Base-by-base conservation (phyloP, 2,888 invertebrate genomes). In the Neoaliturus tenellus region DNA sequence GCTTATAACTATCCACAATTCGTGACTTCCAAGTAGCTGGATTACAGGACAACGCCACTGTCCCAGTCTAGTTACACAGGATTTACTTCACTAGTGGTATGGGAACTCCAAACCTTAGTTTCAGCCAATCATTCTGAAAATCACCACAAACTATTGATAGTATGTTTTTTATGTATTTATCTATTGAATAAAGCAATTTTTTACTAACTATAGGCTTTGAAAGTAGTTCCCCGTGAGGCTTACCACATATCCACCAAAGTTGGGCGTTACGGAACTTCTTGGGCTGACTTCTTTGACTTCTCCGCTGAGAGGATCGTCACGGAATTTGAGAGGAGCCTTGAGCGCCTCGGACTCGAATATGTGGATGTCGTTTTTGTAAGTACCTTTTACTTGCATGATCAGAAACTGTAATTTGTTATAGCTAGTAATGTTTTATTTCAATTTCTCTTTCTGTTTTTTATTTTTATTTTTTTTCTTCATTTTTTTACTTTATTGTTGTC, bases 201-300 rank as follows among this genome's bases (percentile, higher is more conserved):
- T n/a, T n/a, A n/a, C n/a, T n/a, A n/a, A n/a, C n/a, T n/a, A n/a
- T 20, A 95, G 95, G 97, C 97, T 0, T 91, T 98, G 1, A 92
- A 93, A 88, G 93, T 92, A 80, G 92, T 98, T 82, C 98, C 98
- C 0, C 92, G 99, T 48, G 89, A 95, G 85, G 93, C 96, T 0
- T 99, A 95, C 90, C 98, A 96, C 89, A 93, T 99, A 73, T 97
- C 95, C n/a, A 98, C 98, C 35, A 99, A 99, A 93, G 95, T 97
- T 5, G 97, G 97, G 5, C 93, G 98, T 33, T 98, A 98, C 89
- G 95, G 95, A 84, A 90, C 91, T 80, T 92, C 94, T 82, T 92
- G 92, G 0, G 92, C 93, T 33, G 91, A 93, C 75, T 96, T 97
- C 95, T 98, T 98, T 89, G 96, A 99, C 90, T 98, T 98, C 90